These are phyloP conservation scores for Pituophis catenifer DNA, from an alignment of 2,113 vertebrate genomes.

Conservation along the genomic window DNA sequence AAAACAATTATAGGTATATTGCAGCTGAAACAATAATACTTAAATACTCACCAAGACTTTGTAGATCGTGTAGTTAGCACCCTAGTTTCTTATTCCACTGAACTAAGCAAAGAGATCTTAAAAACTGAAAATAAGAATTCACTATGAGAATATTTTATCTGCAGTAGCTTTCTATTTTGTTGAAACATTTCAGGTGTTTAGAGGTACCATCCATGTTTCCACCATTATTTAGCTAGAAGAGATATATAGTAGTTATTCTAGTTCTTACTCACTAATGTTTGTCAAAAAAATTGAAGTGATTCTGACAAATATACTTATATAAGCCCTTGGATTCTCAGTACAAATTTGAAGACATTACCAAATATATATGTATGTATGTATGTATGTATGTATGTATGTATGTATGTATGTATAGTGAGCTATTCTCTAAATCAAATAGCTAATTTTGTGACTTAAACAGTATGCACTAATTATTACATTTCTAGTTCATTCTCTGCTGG, in stretches of 20 bases:
- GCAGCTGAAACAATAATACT: neutral
- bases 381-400: no score
- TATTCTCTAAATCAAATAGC: neutral
- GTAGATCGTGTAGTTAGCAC: neutral
- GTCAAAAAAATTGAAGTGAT: neutral
- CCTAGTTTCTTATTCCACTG: neutral
- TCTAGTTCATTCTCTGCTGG: neutral
- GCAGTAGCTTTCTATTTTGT: neutral
- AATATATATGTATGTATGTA: neutral
- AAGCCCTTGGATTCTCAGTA: neutral
- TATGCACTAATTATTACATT: neutral
- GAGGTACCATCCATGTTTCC: neutral
- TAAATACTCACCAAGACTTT: neutral
- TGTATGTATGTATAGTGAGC: no score
- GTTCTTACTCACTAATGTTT: neutral
- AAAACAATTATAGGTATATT: constrained; percentile 24
- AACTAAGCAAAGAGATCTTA: neutral
- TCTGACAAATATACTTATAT: neutral
- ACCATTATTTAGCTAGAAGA: neutral
- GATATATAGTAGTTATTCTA: neutral
- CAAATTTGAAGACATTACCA: neutral
- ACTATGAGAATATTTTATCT: neutral
- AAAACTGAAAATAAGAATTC: neutral
- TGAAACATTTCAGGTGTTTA: neutral
- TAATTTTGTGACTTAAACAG: neutral